Evolutionary conservation across 2,888 invertebrate genomes (phyloP), one percentile per base, ranked within the genome.

Genomic region (Ormyrus rosae): DNA sequence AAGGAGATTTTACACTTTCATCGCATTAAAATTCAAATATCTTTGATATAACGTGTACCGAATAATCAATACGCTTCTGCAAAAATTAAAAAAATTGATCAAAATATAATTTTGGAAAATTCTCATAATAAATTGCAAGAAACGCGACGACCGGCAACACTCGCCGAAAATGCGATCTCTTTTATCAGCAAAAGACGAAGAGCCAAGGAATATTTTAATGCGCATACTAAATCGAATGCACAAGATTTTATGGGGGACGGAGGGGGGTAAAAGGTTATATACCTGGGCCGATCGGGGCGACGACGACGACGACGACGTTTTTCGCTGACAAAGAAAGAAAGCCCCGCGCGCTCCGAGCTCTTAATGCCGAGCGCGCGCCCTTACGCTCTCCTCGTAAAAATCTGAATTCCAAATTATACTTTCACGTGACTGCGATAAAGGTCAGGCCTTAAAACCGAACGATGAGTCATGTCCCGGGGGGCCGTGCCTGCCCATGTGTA

Each of bases 351-450:
- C 6, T 10, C 34, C 50, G 45, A 71, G 34, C 34, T 34, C 34
- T 34, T 34, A 55, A 48, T 46, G 45, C 13, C 63, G 53, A 19
- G 60, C 11, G 9, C 11, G 9, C 19, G 8, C 34, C 11, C 63
- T 45, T 65, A 13, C 13, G 9, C 60, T 34, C 46, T 10, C 10
- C 63, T 80, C 79, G 72, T 80, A 74, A 81, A 82, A 82, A 82
- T 81, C 67, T 81, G 75, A 78, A 81, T 82, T 67, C 71, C 75
- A 82, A 82, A 82, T 82, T 68, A 65, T 56, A 72, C 64, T 78
- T 77, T 82, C 55, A 80, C 80, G 80, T 80, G 80, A 80, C 69
- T 76, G 64, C 34, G n/a, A 65, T 71, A 76, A 80, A 76, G 76
- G 75, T 80, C 75, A 67, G 46, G 7, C 11, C 34, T 65, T n/a